Conservation (phyloP, 2,797 vertebrate genomes). For the Melanotaenia nigrans region DNA sequence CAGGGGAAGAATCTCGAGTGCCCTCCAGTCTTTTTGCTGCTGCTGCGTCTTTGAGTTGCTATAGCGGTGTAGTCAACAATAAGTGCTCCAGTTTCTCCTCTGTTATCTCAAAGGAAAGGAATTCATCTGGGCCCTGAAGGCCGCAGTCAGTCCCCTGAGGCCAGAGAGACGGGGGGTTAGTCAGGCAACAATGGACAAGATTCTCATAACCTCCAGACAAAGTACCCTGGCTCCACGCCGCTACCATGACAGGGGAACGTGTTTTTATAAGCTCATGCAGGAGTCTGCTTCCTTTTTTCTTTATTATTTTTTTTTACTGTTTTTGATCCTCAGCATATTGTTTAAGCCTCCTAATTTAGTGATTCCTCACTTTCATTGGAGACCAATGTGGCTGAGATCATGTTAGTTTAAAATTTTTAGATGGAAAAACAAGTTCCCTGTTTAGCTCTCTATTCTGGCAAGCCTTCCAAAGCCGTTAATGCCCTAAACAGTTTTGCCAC, state of each 20-base stretch:
- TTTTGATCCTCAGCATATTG: constrained; percentile 18
- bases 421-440: neutral
- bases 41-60: constrained; percentile 67
- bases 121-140: constrained; percentile 71
- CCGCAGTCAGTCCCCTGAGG: constrained; percentile 63
- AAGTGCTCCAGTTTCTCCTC: constrained; percentile 72
- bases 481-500: constrained; percentile 38
- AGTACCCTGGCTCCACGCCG: constrained; percentile 58
- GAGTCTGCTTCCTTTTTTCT: constrained; percentile 5
- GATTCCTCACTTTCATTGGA: constrained; percentile 7
- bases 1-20: constrained; percentile 74
- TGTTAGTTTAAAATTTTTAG: constrained; percentile 17
- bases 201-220: constrained; percentile 76
- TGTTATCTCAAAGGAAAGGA: constrained; percentile 83
- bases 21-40: constrained; percentile 53
- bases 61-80: constrained; percentile 76
- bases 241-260: constrained; percentile 53
- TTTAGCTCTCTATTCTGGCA: constrained; percentile 14
- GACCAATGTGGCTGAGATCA: constrained; percentile 13
- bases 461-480: constrained; percentile 48
- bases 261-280: constrained; percentile 62
- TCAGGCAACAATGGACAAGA: constrained; percentile 76
- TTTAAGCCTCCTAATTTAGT: constrained; percentile 13
- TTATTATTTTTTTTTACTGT: neutral
- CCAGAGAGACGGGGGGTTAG: constrained; percentile 60